Evolutionary conservation across 2,113 vertebrate species (phyloP), one percentile per base, ranked within the genome.

Genomic region (Falco punctatus): DNA sequence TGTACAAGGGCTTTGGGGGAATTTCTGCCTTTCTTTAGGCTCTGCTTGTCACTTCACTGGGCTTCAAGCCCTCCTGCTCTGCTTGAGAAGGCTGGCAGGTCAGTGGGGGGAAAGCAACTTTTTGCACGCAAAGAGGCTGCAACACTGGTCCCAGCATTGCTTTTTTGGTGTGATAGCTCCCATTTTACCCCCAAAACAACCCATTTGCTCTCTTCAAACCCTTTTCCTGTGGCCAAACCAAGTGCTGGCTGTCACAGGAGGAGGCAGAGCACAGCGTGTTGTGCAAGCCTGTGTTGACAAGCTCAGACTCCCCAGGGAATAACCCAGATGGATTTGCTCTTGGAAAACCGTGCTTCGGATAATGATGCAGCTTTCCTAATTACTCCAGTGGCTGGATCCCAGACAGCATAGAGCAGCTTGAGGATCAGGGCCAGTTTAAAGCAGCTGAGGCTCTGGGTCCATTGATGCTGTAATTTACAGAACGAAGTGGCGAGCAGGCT

Each of bases 401-500:
- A 73, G 91, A 5, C 55, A 22, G 61, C 8, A 3, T 3, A 13
- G 69, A 88, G 55, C 51, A 49, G 81, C 69, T 30, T 3, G 1
- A 57, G 93, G 64, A 71, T 15, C 16, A 6, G 51, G 21, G 89
- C 74, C 85, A 44, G 57, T 18, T 3, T 21, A 62, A 5, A 58
- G 33, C 79, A 26, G 79, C 79, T 52, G 80, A 59, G 57, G 74
- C 38, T 49, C 26, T 1, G 33, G 86, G 80, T 16, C 74, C 70
- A 3, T 40, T 10, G 67, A 64, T 62, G 51, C 49, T 32, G 21
- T 3, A 3, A 22, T 52, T 46, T 15, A 3, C 0, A 12, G 52
- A 58, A 27, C 0, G 24, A 11, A 35, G 40, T 1, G 2, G 26
- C 1, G 4, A 33, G 42, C 2, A 1, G 49, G 20, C 33, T 26